These are phyloP conservation scores for Minunthozetes semirufus DNA, from an alignment of 2,888 invertebrate species.

Conservation along the genomic window DNA sequence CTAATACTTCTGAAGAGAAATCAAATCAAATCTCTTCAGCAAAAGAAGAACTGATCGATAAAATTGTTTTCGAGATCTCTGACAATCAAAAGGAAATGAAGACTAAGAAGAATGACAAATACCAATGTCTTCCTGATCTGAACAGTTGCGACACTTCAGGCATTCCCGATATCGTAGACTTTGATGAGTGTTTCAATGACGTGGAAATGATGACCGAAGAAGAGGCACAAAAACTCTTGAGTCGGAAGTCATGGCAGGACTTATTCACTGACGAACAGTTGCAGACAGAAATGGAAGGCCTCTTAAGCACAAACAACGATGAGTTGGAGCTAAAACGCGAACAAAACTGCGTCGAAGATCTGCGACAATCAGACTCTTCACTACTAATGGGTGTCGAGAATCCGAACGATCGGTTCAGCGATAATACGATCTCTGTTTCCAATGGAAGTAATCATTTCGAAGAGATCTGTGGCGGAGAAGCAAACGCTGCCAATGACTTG, in stretches of 20 bases:
- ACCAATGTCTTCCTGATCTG: conserved; percentile 29
- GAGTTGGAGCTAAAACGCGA: background rate
- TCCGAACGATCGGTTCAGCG: background rate
- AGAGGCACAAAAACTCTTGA: conserved; percentile 77
- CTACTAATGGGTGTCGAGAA: background rate
- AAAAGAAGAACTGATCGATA: conserved; percentile 38
- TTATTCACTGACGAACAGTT: conserved; percentile 20
- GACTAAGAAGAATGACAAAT: background rate
- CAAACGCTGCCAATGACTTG: conserved; percentile 37
- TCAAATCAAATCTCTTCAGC: background rate
- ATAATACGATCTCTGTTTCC: background rate
- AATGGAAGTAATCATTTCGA: conserved; percentile 38
- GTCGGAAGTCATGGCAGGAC: conserved; percentile 54
- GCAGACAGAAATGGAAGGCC: conserved; percentile 6
- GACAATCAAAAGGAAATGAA: background rate
- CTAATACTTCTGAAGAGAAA: background rate
- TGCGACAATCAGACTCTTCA: background rate
- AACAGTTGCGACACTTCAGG: conserved; percentile 39
- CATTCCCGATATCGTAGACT: conserved; percentile 38
- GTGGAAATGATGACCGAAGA: conserved; percentile 69
- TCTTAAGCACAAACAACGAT: background rate
- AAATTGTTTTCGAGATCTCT: conserved; percentile 37
- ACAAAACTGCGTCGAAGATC: conserved; percentile 25
- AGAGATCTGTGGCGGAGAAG: conserved; percentile 38
- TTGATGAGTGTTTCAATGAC: conserved; percentile 39